Evolutionary conservation across 2,888 invertebrate genomes (phyloP), one percentile per base, ranked within the genome.

Genomic region (Idaea biselata): DNA sequence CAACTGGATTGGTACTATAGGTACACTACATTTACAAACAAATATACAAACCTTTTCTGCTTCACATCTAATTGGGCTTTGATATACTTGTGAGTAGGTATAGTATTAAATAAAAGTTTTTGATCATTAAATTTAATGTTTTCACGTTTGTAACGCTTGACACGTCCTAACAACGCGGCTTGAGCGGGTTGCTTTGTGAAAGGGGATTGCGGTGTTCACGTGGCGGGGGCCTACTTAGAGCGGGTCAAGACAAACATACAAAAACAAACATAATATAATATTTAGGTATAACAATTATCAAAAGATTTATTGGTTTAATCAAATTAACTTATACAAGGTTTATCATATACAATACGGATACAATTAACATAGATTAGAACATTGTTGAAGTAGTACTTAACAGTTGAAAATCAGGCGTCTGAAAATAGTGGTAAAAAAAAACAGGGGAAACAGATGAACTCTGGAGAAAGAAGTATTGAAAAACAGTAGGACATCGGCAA

Each of bases 151-250:
- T 74, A 76, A 76, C 75, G 76, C 78, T 79, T 73, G 78, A 80
- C 83, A 83, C 82, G 81, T 79, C 62, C 74, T 76, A 74, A 77
- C 79, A 77, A 72, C 73, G 74, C 77, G 74, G 67, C 73, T 76
- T 67, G 69, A 69, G 80, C 85, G 86, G 86, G 73, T 63, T 73
- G 74, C 83, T 87, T 84, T 87, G 84, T 80, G 80, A 72, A 66
- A 68, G 44, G 44, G 44, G 44, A 44, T 78, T 73, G 76, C 73
- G 68, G 65, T 69, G 69, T 73, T 63, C 66, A 61, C 63, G 67
- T 60, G 60, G 6, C n/a, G 58, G 55, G 14, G 65, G 64, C 67
- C 5, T 8, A 71, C 62, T 75, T 55, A 6, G 0, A 71, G 78
- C 80, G 78, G 61, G 17, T 7, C 31, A 53, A 56, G 16, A 7